Evolutionary conservation across 2,113 vertebrate species (phyloP).

Genomic region (Cyprinus carpio): DNA sequence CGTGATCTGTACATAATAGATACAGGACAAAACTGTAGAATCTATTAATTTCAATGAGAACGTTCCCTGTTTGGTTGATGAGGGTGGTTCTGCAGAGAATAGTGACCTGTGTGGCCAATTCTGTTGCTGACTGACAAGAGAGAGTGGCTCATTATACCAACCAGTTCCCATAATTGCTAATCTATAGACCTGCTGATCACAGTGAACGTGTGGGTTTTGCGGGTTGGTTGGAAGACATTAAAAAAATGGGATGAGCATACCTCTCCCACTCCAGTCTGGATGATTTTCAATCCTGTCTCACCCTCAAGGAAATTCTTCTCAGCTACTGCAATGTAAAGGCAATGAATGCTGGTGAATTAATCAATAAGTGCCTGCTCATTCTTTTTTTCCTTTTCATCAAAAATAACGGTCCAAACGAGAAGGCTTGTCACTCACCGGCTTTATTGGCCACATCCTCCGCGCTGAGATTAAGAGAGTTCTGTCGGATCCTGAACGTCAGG

Average conservation of each 20-base stretch:
- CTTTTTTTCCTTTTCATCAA: neutral
- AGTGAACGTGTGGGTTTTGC: neutral
- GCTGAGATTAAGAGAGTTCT: conserved; percentile 90
- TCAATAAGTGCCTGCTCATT: conserved; percentile 1
- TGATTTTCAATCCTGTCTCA: conserved; percentile 87
- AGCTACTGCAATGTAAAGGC: conserved; percentile 72
- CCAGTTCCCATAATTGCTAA: conserved; percentile 4
- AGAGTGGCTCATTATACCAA: conserved; percentile 12
- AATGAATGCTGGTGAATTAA: neutral
- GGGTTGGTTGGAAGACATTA: neutral
- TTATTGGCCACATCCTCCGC: conserved; percentile 85
- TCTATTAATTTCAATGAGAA: conserved; percentile 37
- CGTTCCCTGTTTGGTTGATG: conserved; percentile 14
- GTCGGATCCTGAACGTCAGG: conserved; percentile 88
- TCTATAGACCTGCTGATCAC: conserved; percentile 26
- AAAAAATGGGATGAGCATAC: conserved; percentile 68
- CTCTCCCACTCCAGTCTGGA: conserved; percentile 95
- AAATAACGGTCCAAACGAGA: neutral
- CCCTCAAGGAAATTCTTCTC: conserved; percentile 88
- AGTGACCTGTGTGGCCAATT: conserved; percentile 36
- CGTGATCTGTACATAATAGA: conserved; percentile 24
- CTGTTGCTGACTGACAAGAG: conserved; percentile 9
- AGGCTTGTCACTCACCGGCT: conserved; percentile 81
- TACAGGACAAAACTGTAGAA: conserved; percentile 1
- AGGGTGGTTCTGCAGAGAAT: conserved; percentile 23